Conservation (phyloP, 2,888 invertebrate genomes). For the Adelognathus sp. region DNA sequence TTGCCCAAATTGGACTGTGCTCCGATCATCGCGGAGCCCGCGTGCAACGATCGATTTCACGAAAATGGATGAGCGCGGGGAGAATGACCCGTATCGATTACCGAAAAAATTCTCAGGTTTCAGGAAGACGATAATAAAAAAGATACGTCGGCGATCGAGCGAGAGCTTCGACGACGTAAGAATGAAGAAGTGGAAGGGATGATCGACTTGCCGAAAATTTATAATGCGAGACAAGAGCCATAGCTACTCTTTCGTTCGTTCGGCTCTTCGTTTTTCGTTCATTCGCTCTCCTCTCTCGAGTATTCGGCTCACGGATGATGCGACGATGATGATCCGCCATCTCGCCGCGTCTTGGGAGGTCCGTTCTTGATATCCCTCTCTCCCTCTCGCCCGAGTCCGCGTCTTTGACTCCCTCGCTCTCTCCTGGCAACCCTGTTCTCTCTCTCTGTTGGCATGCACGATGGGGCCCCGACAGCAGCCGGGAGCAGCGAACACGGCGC, state of each 20-base stretch:
- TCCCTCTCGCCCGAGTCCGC: constrained; percentile 57
- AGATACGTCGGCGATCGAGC: constrained; percentile 33
- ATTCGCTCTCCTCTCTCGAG: constrained; percentile 57
- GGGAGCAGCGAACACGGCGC: constrained; percentile 8
- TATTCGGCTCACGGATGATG: constrained; percentile 80
- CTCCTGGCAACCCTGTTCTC: constrained; percentile 74
- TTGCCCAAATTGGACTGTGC: constrained; percentile 40
- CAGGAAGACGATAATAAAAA: constrained; percentile 12
- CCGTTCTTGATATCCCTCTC: constrained; percentile 79
- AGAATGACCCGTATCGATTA: constrained; percentile 46
- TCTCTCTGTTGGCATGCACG: constrained; percentile 34
- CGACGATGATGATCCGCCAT: constrained; percentile 81
- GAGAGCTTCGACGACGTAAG: background rate
- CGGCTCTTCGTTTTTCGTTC: constrained; percentile 27
- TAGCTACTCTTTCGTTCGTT: constrained; percentile 18
- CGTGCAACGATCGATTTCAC: constrained; percentile 35
- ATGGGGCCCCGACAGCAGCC: constrained; percentile 33
- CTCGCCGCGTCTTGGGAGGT: constrained; percentile 81
- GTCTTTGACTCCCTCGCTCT: constrained; percentile 37
- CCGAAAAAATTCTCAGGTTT: constrained; percentile 42
- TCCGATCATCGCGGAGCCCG: background rate
- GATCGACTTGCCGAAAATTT: constrained; percentile 69
- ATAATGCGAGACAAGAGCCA: constrained; percentile 57
- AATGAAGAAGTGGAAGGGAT: constrained; percentile 40
- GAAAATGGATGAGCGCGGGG: constrained; percentile 23